phyloP scores from a whole-genome alignment of 2,113 vertebrate species.

The Aix galericulata region DNA sequence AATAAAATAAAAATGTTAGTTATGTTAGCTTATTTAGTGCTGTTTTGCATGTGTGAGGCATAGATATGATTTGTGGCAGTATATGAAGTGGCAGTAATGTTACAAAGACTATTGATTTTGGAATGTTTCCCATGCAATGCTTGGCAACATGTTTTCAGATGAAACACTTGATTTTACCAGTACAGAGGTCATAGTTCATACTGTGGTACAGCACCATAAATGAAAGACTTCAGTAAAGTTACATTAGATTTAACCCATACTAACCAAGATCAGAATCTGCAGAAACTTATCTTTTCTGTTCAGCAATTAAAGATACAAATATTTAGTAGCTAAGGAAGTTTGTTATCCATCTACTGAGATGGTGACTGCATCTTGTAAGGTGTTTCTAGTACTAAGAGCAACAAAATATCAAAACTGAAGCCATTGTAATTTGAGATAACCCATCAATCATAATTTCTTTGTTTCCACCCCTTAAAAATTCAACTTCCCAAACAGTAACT shows the following conservation, averaged over 20 bases:
- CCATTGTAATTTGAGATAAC: background rate
- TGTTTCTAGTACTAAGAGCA: background rate
- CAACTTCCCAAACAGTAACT: rapidly evolving
- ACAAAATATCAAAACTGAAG: background rate
- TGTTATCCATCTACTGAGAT: background rate
- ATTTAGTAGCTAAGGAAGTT: background rate
- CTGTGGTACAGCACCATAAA: background rate
- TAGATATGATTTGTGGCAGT: background rate
- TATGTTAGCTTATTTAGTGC: background rate
- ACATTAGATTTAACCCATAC: background rate
- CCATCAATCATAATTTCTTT: background rate
- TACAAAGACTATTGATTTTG: conserved; percentile 47
- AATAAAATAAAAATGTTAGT: no score
- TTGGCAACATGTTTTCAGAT: background rate
- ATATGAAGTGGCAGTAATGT: conserved; percentile 13
- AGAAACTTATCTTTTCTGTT: background rate
- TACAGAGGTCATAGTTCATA: background rate
- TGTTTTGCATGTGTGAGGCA: background rate
- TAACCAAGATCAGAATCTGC: background rate
- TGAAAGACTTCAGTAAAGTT: background rate
- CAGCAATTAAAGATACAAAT: background rate
- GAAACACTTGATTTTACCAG: background rate
- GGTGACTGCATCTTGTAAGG: background rate
- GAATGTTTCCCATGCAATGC: background rate
- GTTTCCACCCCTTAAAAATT: background rate